A percentile compares a stretch with the other conserved stretches of the same genome.
Conservation (phyloP, 1,140 invertebrate genomes). For the Aethina tumida region DNA sequence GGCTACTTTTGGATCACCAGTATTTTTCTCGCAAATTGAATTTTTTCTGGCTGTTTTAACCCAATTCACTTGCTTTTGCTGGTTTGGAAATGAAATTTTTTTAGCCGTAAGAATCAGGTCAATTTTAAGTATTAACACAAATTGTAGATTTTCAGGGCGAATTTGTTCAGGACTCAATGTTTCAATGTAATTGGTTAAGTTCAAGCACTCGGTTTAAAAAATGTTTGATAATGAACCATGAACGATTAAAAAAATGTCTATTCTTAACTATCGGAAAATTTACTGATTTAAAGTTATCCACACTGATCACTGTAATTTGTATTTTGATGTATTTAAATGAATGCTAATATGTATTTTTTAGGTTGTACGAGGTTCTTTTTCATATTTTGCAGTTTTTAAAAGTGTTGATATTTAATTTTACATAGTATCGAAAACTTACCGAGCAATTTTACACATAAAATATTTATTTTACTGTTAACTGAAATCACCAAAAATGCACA, state of each 20-base stretch:
- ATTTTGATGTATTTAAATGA: no score
- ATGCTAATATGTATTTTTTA: no score
- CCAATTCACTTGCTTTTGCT: slow-evolving; percentile 26
- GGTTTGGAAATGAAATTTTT: slow-evolving; percentile 29
- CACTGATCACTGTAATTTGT: slow-evolving; percentile 28
- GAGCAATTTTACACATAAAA: no score
- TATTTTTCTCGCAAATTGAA: slow-evolving; percentile 19
- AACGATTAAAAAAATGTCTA: slow-evolving; percentile 23
- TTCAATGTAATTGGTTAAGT: slow-evolving; percentile 26
- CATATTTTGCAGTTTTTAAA: slow-evolving; percentile 22
- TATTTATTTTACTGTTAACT: no score
- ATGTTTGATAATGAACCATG: slow-evolving; percentile 26
- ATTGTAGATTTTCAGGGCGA: slow-evolving; percentile 23
- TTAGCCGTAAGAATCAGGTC: slow-evolving; percentile 21
- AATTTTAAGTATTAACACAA: slow-evolving; percentile 4
- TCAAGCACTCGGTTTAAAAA: slow-evolving; percentile 22
- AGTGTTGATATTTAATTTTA: no score
- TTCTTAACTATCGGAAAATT: slow-evolving; percentile 31
- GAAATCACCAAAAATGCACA: no score
- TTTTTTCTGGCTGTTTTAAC: slow-evolving; percentile 22
- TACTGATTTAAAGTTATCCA: slow-evolving; percentile 24
- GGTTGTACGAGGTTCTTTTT: slow-evolving; percentile 19
- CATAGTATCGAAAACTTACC: no score
- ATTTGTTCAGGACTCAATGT: slow-evolving; percentile 17
- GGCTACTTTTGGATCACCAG: slow-evolving; percentile 16